These are phyloP conservation scores for Dasyornis broadbenti DNA, from an alignment of 2,113 vertebrate species.

Conservation along the genomic window DNA sequence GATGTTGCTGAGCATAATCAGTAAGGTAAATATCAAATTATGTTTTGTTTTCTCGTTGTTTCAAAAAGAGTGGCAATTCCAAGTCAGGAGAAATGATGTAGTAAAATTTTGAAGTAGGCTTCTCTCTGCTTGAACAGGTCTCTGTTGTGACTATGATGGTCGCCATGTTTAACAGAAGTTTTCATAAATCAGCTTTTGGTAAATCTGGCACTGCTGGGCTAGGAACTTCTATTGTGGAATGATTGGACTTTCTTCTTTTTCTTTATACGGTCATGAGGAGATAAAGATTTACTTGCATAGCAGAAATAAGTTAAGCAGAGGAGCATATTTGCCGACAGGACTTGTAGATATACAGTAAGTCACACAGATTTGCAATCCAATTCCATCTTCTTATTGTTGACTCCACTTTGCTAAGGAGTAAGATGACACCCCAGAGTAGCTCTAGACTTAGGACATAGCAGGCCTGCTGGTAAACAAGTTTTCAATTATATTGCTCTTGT, in stretches of 20 bases:
- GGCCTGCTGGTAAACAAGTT: neutral
- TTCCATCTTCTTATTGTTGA: neutral
- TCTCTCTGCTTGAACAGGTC: neutral
- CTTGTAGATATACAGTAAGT: neutral
- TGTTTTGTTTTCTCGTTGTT: neutral
- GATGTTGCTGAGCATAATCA: neutral
- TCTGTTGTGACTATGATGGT: neutral
- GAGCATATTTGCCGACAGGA: neutral
- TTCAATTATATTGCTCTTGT: neutral
- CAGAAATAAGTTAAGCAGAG: neutral
- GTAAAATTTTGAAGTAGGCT: neutral
- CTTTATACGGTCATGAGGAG: neutral
- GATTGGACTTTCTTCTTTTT: neutral
- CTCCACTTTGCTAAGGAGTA: neutral
- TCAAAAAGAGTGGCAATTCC: neutral
- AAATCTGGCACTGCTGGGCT: neutral
- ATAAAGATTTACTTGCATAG: neutral
- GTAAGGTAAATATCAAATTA: neutral
- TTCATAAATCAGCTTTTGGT: neutral
- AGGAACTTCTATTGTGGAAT: neutral
- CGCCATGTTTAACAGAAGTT: neutral
- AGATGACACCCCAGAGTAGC: neutral
- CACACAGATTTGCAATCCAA: neutral
- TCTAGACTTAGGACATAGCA: neutral
- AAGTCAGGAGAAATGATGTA: neutral